These are phyloP conservation scores for Cephalotes varians DNA, from an alignment of 2,888 invertebrate genomes.

Conservation along the genomic window DNA sequence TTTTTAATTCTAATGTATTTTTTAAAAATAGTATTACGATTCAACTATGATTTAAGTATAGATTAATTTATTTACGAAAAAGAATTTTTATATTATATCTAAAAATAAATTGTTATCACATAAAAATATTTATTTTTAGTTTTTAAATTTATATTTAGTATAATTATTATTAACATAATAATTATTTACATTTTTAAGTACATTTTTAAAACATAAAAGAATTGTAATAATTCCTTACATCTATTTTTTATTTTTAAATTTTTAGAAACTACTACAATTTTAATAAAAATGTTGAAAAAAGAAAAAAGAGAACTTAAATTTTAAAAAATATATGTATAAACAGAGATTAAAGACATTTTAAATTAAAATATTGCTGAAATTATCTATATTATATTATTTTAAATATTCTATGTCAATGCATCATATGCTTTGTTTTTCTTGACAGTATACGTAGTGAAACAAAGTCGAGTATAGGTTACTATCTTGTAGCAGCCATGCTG, in stretches of 20 bases:
- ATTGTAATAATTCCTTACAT: neutral
- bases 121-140: neutral
- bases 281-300: neutral
- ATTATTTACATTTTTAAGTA: neutral
- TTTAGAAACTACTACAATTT: neutral
- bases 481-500: conserved; percentile 78
- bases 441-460: conserved; percentile 16
- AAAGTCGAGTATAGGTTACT: conserved; percentile 49
- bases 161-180: too few relatives aligned
- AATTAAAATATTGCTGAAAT: conserved; percentile 3
- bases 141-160: neutral
- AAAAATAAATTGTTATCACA: neutral
- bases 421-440: neutral
- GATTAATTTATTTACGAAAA: conserved; percentile 5
- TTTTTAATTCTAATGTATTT: neutral
- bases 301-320: neutral
- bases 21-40: neutral
- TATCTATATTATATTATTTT: neutral
- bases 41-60: neutral
- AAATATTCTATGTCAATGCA: neutral
- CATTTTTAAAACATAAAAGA: neutral
- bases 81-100: neutral
- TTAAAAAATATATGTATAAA: conserved; percentile 15
- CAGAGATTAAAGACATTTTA: neutral
- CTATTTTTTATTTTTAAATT: neutral